Evolutionary conservation across 2,797 vertebrate genomes (phyloP), one percentile per base, ranked within the genome.

Genomic region (Anguilla obscura): DNA sequence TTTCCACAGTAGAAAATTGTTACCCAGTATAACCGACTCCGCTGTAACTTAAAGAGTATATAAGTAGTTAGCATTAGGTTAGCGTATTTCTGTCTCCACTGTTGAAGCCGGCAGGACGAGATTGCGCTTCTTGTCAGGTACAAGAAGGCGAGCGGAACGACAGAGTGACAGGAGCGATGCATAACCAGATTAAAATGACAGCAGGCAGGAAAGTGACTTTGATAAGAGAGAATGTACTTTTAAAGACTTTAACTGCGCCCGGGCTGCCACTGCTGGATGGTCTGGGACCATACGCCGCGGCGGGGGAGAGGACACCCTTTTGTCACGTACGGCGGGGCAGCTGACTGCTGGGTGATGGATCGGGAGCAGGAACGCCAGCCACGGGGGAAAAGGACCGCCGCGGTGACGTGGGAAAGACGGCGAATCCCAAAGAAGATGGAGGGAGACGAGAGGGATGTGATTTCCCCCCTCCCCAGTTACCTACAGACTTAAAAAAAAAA

Each of bases 111-210:
- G 10, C 21, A 24, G 16, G 45, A 48, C 45, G 4, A 82, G 21
- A 82, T n/a, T 7, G 79, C 45, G 21, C 79, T 50, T 82, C 79
- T 82, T 82, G 40, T 82, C 45, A 10, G 79, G 79, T 10, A 82
- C 79, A 50, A 82, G 79, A 50, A 50, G 3, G 76, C 9, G 16
- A 24, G 40, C 40, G 40, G 21, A 24, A 82, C 3, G 10, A 7
- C 30, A 4, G 36, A 8, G 45, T 9, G 40, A 24, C 45, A 0
- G 79, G 24, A 82, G 79, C 21, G 6, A n/a, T 24, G 21, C 79
- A 27, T 50, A 48, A 12, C 45, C 79, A 48, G 79, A 50, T 45
- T 12, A 76, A 79, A 21, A 18, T n/a, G 36, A 82, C 40, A n/a
- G 40, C 79, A 50, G 24, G 45, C 21, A 45, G 79, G 40, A 50